Evolutionary conservation across 1,140 invertebrate species (phyloP).

Genomic region (Anoplophora glabripennis): DNA sequence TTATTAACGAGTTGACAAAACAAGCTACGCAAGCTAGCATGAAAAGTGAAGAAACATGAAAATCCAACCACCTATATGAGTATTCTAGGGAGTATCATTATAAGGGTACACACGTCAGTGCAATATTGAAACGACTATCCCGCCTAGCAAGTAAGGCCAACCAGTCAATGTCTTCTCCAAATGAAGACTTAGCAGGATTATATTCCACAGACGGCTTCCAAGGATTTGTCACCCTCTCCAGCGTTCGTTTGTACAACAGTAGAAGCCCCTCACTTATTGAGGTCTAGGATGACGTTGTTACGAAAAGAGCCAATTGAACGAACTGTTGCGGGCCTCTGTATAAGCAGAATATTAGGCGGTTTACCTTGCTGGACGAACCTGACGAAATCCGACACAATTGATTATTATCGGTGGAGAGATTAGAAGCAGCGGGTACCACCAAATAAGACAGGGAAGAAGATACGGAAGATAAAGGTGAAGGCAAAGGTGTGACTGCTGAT

Average conservation of each 20-base stretch:
- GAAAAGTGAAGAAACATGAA: conserved; percentile 8
- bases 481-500: no score
- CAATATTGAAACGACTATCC: not conserved
- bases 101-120: not conserved
- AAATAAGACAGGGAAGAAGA: no score
- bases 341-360: not conserved
- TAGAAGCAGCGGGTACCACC: no score
- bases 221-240: not conserved
- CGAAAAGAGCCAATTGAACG: not conserved
- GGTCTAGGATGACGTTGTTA: not conserved
- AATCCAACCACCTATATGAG: not conserved
- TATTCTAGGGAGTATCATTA: not conserved
- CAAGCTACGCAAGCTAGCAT: no score
- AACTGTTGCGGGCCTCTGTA: not conserved
- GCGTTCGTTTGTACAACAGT: not conserved
- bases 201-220: not conserved
- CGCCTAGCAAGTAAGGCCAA: not conserved
- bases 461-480: no score
- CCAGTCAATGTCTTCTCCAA: not conserved
- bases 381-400: no score
- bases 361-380: no score
- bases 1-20: no score
- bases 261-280: not conserved
- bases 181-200: not conserved
- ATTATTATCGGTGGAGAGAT: no score